Conservation (phyloP, 37 sponge, comb jelly and placozoan genomes). For the Aplysina aerophoba region DNA sequence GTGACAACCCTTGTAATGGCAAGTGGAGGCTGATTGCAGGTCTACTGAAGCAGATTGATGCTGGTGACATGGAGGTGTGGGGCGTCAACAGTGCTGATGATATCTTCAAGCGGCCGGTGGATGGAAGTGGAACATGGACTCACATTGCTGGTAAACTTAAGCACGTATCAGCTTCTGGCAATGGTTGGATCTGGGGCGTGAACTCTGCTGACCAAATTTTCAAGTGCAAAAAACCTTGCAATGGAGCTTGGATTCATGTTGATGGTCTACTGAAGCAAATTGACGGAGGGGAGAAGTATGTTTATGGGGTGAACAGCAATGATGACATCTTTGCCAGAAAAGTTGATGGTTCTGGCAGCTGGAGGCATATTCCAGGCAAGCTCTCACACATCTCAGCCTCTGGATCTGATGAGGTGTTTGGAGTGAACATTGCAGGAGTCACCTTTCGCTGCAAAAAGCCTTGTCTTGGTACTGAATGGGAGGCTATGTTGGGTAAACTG, state of each 20-base stretch:
- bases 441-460: background rate
- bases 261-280: constrained; percentile 52
- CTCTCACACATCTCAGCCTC: constrained; percentile 55
- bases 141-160: constrained; percentile 8
- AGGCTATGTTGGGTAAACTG: background rate
- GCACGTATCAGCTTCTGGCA: constrained; percentile 75
- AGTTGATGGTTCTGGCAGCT: constrained; percentile 38
- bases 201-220: constrained; percentile 40
- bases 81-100: constrained; percentile 11
- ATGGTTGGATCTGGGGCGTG: constrained; percentile 79
- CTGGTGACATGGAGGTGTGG: constrained; percentile 27
- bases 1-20: constrained; percentile 26
- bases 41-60: constrained; percentile 24
- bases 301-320: constrained; percentile 51
- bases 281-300: constrained; percentile 55
- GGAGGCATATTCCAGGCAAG: constrained; percentile 46
- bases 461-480: constrained; percentile 7
- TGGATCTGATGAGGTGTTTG: constrained; percentile 51
- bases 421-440: background rate
- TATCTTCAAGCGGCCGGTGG: background rate
- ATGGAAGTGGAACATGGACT: background rate
- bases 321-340: constrained; percentile 28
- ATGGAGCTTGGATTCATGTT: constrained; percentile 41
- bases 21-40: constrained; percentile 1
- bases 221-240: constrained; percentile 81